Evolutionary conservation across 35 echinoderm and acorn worm species (phyloP).

Genomic region (Diadema setosum): DNA sequence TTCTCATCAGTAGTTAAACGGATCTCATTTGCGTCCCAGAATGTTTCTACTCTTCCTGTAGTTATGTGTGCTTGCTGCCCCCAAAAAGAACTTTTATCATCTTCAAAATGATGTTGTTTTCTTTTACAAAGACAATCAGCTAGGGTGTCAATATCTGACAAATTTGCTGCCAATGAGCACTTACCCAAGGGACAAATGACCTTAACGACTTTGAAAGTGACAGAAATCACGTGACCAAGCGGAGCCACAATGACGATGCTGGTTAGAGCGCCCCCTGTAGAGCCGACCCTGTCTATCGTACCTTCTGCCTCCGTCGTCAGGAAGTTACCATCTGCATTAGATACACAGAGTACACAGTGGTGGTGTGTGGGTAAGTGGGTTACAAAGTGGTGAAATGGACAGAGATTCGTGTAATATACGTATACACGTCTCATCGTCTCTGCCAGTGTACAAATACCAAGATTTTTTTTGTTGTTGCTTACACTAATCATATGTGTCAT

Average conservation of each 20-base stretch:
- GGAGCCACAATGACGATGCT: conserved; percentile 1
- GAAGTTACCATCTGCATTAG: neutral
- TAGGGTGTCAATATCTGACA: neutral
- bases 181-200: neutral
- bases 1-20: too few species aligned
- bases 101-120: neutral
- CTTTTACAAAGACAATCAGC: neutral
- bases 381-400: too few species aligned
- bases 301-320: neutral
- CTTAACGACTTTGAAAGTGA: neutral
- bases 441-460: too few species aligned
- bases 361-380: neutral
- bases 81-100: neutral
- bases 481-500: too few species aligned
- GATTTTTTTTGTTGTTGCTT: too few species aligned
- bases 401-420: too few species aligned
- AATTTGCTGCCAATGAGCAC: neutral
- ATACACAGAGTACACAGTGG: neutral
- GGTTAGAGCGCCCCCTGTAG: neutral
- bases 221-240: neutral
- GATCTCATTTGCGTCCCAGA: too few species aligned
- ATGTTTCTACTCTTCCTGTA: too few species aligned
- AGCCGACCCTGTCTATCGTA: neutral
- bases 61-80: neutral
- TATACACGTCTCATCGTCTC: too few species aligned